Evolutionary conservation across 1,140 invertebrate genomes (phyloP).

Genomic region (Drosophila sechellia): DNA sequence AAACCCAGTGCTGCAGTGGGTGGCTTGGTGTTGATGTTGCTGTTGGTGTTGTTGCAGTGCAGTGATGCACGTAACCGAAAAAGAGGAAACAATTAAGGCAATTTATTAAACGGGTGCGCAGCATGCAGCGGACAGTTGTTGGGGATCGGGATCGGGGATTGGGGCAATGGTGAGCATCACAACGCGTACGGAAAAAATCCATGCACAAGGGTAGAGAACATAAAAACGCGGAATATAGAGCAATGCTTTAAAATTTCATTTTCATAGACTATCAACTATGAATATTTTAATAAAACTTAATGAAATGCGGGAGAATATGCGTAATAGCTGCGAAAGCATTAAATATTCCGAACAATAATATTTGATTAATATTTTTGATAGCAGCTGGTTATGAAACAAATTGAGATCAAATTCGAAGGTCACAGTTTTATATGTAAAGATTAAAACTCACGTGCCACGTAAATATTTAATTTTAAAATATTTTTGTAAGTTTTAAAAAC

Average conservation of each 20-base stretch:
- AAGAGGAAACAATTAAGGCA: slow-evolving; percentile 43
- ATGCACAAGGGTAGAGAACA: slow-evolving; percentile 25
- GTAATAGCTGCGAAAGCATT: not conserved
- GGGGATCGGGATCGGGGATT: slow-evolving; percentile 4
- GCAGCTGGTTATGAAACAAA: not conserved
- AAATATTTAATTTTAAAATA: no score
- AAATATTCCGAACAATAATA: not conserved
- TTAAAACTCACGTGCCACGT: no score
- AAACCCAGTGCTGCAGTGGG: slow-evolving; percentile 16
- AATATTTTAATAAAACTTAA: slow-evolving; percentile 18
- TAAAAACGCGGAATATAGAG: slow-evolving; percentile 19
- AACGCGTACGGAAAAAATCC: slow-evolving; percentile 10
- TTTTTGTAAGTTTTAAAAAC: no score
- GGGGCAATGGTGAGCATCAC: not conserved
- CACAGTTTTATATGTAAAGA: no score
- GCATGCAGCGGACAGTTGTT: slow-evolving; percentile 32
- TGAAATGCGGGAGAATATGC: not conserved
- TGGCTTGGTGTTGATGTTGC: slow-evolving; percentile 1
- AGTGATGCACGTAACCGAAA: slow-evolving; percentile 42
- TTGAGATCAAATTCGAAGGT: no score
- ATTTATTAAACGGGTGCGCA: slow-evolving; percentile 43
- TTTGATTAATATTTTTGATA: not conserved
- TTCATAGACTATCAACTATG: slow-evolving; percentile 20
- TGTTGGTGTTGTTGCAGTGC: slow-evolving; percentile 7
- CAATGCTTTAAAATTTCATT: slow-evolving; percentile 38